Percentiles rank a stretch among this genome's conserved stretches.
phyloP scores from a whole-genome alignment of 2,888 invertebrate species.

The Thecophora atra region DNA sequence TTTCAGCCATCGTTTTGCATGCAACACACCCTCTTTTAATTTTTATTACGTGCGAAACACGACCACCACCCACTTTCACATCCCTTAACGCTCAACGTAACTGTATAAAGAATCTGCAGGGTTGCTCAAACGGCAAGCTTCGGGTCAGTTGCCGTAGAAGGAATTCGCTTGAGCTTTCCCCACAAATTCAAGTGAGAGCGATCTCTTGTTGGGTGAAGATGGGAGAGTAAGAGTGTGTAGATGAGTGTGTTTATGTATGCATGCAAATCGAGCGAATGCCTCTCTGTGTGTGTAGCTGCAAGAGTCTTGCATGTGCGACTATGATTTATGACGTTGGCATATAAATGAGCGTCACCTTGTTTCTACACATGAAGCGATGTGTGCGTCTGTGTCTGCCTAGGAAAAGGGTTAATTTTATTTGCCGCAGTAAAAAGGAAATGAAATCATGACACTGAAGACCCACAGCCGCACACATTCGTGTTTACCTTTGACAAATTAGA shows the following conservation, averaged over 20 bases:
- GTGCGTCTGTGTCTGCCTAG: constrained; percentile 6
- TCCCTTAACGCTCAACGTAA: background rate
- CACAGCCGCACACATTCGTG: background rate
- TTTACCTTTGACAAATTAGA: background rate
- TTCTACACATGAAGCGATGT: background rate
- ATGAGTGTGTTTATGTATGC: background rate
- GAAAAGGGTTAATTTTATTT: background rate
- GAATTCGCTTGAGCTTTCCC: background rate
- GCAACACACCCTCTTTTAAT: background rate
- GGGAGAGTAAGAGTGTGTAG: background rate
- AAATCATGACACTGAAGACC: background rate
- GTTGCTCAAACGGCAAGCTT: too few species aligned
- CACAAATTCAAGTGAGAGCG: background rate
- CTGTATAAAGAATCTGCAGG: too few species aligned
- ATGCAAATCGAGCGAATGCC: background rate
- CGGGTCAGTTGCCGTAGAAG: too few species aligned
- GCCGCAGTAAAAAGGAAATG: background rate
- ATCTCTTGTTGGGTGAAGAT: background rate
- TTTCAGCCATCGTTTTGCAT: background rate
- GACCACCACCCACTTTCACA: background rate
- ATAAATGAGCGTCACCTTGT: constrained; percentile 34
- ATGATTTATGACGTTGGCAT: constrained; percentile 31
- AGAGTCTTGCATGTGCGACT: constrained; percentile 35
- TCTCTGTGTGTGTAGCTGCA: background rate
- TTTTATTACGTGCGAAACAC: background rate